Percentiles rank a stretch among this genome's conserved stretches.
phyloP scores from a whole-genome alignment of 2,797 vertebrate species.

The Bryconaethiops microstoma region DNA sequence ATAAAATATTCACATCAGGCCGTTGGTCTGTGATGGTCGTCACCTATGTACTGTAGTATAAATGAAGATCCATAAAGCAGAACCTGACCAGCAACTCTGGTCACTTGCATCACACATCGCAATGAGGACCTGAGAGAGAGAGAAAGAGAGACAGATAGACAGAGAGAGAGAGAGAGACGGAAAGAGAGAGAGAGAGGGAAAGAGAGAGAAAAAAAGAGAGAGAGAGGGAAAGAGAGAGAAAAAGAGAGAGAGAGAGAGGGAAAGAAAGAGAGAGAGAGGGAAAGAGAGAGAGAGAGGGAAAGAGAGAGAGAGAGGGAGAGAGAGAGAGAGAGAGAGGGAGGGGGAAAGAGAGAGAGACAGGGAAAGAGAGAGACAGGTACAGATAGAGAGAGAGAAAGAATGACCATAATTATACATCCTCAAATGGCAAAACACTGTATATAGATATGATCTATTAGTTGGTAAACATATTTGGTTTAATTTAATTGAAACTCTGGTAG shows the following conservation, averaged over 20 bases:
- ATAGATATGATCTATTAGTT: background rate
- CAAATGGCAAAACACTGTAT: background rate
- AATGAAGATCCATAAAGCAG: conserved; percentile 1
- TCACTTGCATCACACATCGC: conserved; percentile 13
- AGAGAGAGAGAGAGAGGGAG: no score
- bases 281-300: no score
- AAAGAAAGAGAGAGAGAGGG: no score
- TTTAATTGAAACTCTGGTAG: background rate
- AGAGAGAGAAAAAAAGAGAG: no score
- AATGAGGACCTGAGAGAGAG: background rate
- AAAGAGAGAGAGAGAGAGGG: no score
- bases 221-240: no score
- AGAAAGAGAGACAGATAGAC: background rate
- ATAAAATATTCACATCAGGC: background rate
- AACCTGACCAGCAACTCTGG: background rate
- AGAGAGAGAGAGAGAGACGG: background rate
- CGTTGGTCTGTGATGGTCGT: background rate
- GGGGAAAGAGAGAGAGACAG: no score
- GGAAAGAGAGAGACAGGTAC: no score
- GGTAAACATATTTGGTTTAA: background rate
- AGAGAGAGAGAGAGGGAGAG: no score
- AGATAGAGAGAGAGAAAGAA: background rate
- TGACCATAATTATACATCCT: background rate
- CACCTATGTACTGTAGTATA: background rate
- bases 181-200: no score